These are phyloP conservation scores for Amniataba percoides DNA, from an alignment of 2,797 vertebrate species.

Conservation along the genomic window DNA sequence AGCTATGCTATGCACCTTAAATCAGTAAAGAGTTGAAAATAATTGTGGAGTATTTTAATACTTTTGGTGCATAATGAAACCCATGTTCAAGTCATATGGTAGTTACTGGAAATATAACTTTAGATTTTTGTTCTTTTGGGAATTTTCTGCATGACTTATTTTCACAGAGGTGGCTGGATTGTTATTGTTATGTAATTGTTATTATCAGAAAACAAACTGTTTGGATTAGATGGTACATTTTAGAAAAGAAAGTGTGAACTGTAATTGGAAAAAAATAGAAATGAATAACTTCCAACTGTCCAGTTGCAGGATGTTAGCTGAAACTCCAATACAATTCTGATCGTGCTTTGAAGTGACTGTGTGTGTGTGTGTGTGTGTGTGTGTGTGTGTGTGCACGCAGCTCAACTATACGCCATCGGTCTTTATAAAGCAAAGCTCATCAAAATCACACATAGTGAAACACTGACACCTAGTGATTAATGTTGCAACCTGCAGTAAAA, in stretches of 20 bases:
- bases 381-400: not conserved
- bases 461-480: slow-evolving; percentile 71
- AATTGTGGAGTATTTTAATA: not conserved
- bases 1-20: not conserved
- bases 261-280: not conserved
- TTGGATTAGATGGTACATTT: not conserved
- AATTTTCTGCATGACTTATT: not conserved
- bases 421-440: not conserved
- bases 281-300: not conserved
- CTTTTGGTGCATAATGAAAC: not conserved
- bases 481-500: slow-evolving; percentile 26
- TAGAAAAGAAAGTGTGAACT: not conserved
- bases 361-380: not conserved
- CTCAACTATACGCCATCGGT: not conserved
- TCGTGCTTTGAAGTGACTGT: not conserved
- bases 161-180: not conserved
- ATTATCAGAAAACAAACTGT: not conserved
- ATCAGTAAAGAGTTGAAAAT: not conserved
- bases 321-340: not conserved
- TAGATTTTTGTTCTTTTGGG: not conserved
- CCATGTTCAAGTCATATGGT: not conserved
- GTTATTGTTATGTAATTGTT: not conserved
- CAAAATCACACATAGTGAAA: slow-evolving; percentile 44
- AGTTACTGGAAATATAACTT: not conserved
- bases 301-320: not conserved